A percentile compares a stretch with the other conserved stretches of the same genome.
Conservation (phyloP, 2,888 invertebrate species). For the Scelioninae gen. 1 region DNA sequence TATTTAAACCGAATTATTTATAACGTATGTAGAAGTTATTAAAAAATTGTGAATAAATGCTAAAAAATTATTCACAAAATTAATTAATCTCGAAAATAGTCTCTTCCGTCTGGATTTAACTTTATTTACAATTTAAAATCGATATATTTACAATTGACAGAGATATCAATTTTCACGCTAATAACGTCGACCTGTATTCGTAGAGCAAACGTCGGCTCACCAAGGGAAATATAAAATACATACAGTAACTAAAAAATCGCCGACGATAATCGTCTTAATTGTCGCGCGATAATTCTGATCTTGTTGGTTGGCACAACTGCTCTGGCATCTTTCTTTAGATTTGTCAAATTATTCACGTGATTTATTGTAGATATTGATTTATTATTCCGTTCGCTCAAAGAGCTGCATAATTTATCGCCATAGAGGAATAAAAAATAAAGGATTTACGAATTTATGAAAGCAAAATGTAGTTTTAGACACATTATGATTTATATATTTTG, state of each 20-base stretch:
- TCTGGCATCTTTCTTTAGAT: slow-evolving; percentile 51
- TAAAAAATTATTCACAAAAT: background rate
- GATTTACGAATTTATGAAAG: slow-evolving; percentile 28
- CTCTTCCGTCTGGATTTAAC: slow-evolving; percentile 17
- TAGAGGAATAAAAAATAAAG: slow-evolving; percentile 47
- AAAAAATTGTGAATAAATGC: background rate
- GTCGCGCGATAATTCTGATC: slow-evolving; percentile 3
- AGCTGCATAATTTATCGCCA: slow-evolving; percentile 51
- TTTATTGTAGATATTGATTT: slow-evolving; percentile 60
- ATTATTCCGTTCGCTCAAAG: slow-evolving; percentile 44
- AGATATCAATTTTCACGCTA: slow-evolving; percentile 10
- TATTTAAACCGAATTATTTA: background rate
- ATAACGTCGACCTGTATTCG: slow-evolving; percentile 34
- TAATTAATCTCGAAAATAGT: slow-evolving; percentile 2
- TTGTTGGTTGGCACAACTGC: slow-evolving; percentile 20
- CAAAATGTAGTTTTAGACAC: background rate
- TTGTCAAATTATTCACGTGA: slow-evolving; percentile 58
- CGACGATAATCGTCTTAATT: slow-evolving; percentile 17
- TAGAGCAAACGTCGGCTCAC: slow-evolving; percentile 2
- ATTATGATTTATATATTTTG: slow-evolving; percentile 27
- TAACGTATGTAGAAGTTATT: background rate
- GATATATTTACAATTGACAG: slow-evolving; percentile 38
- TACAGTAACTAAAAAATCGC: background rate
- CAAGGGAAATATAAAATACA: background rate
- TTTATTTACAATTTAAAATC: slow-evolving; percentile 51